Evolutionary conservation across 2,888 invertebrate genomes (phyloP).

Genomic region (Morpho deidamia): DNA sequence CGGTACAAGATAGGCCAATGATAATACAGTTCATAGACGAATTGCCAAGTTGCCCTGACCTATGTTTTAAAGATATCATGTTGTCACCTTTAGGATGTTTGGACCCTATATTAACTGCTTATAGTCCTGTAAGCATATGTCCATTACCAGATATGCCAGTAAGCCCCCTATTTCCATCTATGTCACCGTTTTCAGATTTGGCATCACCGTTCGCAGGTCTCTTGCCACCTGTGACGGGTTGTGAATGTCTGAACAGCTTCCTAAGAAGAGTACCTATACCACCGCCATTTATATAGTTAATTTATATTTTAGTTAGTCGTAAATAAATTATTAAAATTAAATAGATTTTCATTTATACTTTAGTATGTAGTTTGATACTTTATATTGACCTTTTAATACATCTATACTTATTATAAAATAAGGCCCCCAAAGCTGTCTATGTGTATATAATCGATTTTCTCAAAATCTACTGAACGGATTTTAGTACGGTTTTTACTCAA

Average conservation of each 20-base stretch:
- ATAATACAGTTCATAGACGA: conserved; percentile 19
- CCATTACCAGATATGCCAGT: conserved; percentile 23
- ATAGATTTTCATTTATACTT: background rate
- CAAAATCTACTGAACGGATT: too few relatives aligned
- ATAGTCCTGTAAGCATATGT: conserved; percentile 10
- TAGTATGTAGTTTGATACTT: background rate
- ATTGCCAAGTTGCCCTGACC: conserved; percentile 19
- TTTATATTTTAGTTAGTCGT: background rate
- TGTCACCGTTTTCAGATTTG: conserved; percentile 44
- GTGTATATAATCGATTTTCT: too few relatives aligned
- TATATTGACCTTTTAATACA: too few relatives aligned
- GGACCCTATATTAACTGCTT: conserved; percentile 22
- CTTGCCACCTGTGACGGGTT: conserved; percentile 5
- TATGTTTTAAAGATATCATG: conserved; percentile 21
- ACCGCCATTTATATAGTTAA: conserved; percentile 22
- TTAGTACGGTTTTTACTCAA: too few relatives aligned
- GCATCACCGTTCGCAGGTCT: conserved; percentile 29
- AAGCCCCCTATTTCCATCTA: conserved; percentile 42
- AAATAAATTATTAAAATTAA: background rate
- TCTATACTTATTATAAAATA: too few relatives aligned
- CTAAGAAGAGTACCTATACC: conserved; percentile 17
- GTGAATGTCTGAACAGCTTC: conserved; percentile 9
- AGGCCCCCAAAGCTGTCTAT: too few relatives aligned
- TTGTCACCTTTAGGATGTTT: conserved; percentile 26
- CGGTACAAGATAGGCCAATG: too few relatives aligned